Conservation (phyloP, 2,113 vertebrate species). For the Rhagologus leucostigma region DNA sequence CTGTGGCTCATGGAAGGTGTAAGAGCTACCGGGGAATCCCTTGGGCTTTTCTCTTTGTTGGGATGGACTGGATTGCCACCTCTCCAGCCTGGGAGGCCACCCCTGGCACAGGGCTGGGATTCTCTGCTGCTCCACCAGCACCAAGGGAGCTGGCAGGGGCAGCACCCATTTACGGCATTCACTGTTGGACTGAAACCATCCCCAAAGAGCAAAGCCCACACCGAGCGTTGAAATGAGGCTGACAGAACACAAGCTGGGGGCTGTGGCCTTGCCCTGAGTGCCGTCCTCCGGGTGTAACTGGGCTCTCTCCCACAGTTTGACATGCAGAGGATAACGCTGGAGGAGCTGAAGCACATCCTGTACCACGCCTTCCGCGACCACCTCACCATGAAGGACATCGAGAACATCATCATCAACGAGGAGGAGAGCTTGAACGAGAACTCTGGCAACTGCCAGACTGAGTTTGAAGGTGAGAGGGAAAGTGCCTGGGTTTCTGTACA, state of each 20-base stretch:
- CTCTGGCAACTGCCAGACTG: constrained; percentile 92
- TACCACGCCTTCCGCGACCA: constrained; percentile 98
- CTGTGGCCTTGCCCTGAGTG: background rate
- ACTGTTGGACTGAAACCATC: background rate
- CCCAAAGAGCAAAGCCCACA: background rate
- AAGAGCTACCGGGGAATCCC: background rate
- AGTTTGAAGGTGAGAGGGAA: constrained; percentile 90
- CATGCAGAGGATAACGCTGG: constrained; percentile 96
- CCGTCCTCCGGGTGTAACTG: background rate
- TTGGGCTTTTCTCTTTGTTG: background rate
- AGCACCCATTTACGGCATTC: background rate
- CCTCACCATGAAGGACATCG: constrained; percentile 98
- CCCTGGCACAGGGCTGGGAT: background rate
- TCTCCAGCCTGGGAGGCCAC: background rate
- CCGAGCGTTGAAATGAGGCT: background rate
- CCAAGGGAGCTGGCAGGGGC: background rate
- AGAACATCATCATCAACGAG: constrained; percentile 98
- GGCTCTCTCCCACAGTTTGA: constrained; percentile 83
- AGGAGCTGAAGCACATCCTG: constrained; percentile 97
- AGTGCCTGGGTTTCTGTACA: background rate
- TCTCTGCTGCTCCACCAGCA: background rate
- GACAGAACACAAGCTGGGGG: fast-evolving
- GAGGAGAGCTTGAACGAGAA: constrained; percentile 97
- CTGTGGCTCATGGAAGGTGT: background rate
- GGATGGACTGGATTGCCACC: background rate